Evolutionary conservation across 2,797 vertebrate species (phyloP).

Genomic region (Taeniopygia guttata): DNA sequence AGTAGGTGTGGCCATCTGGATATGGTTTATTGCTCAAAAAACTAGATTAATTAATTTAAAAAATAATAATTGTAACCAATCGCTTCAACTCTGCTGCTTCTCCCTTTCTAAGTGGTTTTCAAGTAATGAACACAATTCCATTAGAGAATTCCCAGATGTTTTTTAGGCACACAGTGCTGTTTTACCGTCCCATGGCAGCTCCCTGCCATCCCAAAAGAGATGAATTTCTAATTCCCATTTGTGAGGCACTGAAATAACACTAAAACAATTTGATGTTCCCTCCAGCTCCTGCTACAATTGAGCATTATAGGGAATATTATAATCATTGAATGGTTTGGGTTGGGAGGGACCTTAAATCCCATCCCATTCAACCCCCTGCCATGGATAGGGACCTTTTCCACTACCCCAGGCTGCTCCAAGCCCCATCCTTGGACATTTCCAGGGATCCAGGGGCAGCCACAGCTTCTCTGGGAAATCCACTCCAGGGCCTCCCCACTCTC

Average conservation of each 20-base stretch:
- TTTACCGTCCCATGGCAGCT: neutral
- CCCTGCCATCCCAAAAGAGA: neutral
- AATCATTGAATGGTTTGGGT: too few relatives aligned
- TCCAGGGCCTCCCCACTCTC: neutral
- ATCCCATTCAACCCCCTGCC: neutral
- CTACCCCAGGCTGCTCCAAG: fast-evolving
- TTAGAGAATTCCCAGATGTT: neutral
- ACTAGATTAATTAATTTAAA: neutral
- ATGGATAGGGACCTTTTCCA: neutral
- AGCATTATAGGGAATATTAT: neutral
- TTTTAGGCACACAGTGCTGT: neutral
- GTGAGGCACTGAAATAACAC: neutral
- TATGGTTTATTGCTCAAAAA: neutral
- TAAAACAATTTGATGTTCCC: neutral
- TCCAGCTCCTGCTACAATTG: neutral
- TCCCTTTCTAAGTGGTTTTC: neutral
- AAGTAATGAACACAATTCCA: neutral
- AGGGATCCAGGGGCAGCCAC: neutral
- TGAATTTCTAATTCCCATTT: neutral
- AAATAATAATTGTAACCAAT: neutral
- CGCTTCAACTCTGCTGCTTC: neutral
- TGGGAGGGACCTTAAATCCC: neutral
- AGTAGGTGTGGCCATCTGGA: neutral
- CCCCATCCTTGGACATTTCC: neutral
- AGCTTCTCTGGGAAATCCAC: neutral